Conservation (phyloP, 37 sponge, comb jelly and placozoan genomes). For the Agelas oroides region DNA sequence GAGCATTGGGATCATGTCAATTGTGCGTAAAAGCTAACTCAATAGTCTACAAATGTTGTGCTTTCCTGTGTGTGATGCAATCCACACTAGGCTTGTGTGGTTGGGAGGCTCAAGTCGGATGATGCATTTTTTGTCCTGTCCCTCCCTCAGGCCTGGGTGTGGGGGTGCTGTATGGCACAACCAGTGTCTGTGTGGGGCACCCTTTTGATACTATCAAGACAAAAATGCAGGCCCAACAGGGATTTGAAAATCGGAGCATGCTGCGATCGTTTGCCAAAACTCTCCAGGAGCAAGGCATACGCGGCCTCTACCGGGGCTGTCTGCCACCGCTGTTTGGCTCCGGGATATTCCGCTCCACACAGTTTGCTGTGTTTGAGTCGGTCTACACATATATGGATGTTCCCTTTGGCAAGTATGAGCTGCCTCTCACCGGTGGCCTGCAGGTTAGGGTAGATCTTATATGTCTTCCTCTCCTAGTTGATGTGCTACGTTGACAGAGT, state of each 20-base stretch:
- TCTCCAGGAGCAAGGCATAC: constrained; percentile 75
- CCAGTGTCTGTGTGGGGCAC: constrained; percentile 96
- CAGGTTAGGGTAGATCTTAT: constrained; percentile 35
- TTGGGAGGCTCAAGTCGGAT: no score
- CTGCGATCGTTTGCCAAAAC: constrained; percentile 79
- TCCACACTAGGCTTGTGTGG: no score
- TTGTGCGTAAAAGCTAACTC: no score
- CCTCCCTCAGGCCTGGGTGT: constrained; percentile 66
- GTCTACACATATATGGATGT: constrained; percentile 76
- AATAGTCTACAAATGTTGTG: no score
- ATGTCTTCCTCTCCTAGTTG: no score
- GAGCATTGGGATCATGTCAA: no score
- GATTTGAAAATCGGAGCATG: constrained; percentile 90
- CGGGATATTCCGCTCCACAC: constrained; percentile 94
- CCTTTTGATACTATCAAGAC: constrained; percentile 99
- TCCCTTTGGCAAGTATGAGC: constrained; percentile 49
- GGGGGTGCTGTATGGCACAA: constrained; percentile 98
- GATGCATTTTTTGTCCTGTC: no score
- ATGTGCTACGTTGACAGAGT: no score
- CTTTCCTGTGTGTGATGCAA: no score
- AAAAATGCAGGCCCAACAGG: constrained; percentile 98
- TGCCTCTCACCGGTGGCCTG: constrained; percentile 84
- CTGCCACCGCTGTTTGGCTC: constrained; percentile 95
- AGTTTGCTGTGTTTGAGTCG: constrained; percentile 98
- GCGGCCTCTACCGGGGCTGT: constrained; percentile 91